phyloP scores from a whole-genome alignment of 2,113 vertebrate species.

The Neomonachus schauinslandi region DNA sequence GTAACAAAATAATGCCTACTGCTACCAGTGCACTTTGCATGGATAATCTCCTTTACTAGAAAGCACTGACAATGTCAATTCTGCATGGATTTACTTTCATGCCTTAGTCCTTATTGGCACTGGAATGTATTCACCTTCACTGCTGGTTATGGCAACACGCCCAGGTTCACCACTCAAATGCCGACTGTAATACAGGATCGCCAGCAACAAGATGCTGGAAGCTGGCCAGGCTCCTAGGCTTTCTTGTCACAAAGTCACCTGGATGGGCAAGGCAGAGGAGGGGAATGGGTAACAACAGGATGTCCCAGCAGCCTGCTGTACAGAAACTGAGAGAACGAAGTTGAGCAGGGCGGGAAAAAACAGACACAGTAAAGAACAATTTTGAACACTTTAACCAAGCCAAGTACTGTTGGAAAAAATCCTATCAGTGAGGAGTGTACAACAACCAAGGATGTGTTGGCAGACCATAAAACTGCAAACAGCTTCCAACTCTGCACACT shows the following conservation, averaged over 20 bases:
- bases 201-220: constrained; percentile 71
- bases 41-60: constrained; percentile 71
- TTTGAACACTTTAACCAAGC: constrained; percentile 75
- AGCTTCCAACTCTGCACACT: constrained; percentile 62
- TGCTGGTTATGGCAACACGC: constrained; percentile 72
- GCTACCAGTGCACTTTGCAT: constrained; percentile 43
- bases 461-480: constrained; percentile 76
- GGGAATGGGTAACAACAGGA: constrained; percentile 58
- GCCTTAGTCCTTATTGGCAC: constrained; percentile 64
- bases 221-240: constrained; percentile 61
- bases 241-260: constrained; percentile 58
- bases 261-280: constrained; percentile 31
- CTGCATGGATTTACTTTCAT: constrained; percentile 64
- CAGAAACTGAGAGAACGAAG: constrained; percentile 64
- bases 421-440: constrained; percentile 74
- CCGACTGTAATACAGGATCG: constrained; percentile 74
- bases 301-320: constrained; percentile 55
- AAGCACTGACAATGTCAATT: constrained; percentile 71
- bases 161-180: constrained; percentile 72
- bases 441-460: constrained; percentile 76
- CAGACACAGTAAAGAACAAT: constrained; percentile 62
- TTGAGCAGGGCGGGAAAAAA: not conserved
- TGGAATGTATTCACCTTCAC: constrained; percentile 69
- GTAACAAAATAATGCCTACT: constrained; percentile 8
- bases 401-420: constrained; percentile 79